A percentile compares a stretch with the other conserved stretches of the same genome.
Conservation (phyloP, 1,140 invertebrate species). For the Agrilus planipennis region DNA sequence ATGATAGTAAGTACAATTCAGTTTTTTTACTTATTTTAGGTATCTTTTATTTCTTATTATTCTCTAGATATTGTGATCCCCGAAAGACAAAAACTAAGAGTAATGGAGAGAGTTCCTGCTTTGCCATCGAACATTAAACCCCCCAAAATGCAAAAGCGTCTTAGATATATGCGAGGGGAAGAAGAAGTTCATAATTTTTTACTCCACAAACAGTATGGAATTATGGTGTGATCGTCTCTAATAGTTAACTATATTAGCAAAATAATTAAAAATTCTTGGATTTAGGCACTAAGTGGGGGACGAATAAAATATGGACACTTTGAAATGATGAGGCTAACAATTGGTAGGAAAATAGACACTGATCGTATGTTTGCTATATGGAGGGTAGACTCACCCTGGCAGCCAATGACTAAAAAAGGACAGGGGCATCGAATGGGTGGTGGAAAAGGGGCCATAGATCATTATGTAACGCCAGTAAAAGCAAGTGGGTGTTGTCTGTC, state of each 20-base stretch:
- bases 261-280: slow-evolving; percentile 12
- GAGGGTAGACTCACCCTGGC: slow-evolving; percentile 91
- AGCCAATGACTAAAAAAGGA: slow-evolving; percentile 83
- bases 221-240: slow-evolving; percentile 52
- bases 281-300: slow-evolving; percentile 72
- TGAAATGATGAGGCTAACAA: slow-evolving; percentile 73
- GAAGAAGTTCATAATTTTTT: slow-evolving; percentile 75
- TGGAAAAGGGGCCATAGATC: slow-evolving; percentile 90
- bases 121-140: slow-evolving; percentile 51
- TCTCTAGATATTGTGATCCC: slow-evolving; percentile 57
- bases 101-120: slow-evolving; percentile 59
- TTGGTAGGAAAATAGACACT: slow-evolving; percentile 64
- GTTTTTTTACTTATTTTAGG: background rate
- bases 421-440: slow-evolving; percentile 88
- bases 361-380: slow-evolving; percentile 87
- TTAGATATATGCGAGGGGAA: slow-evolving; percentile 78
- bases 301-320: slow-evolving; percentile 68
- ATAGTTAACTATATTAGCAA: background rate
- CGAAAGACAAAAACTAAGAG: slow-evolving; percentile 52
- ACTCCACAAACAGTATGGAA: slow-evolving; percentile 81
- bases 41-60: background rate
- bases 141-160: slow-evolving; percentile 72
- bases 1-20: slow-evolving; percentile 39
- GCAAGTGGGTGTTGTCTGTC: slow-evolving; percentile 37
- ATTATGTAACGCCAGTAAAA: slow-evolving; percentile 91